These are phyloP conservation scores for Nowickia ferox DNA, from an alignment of 2,888 invertebrate genomes.

Conservation along the genomic window DNA sequence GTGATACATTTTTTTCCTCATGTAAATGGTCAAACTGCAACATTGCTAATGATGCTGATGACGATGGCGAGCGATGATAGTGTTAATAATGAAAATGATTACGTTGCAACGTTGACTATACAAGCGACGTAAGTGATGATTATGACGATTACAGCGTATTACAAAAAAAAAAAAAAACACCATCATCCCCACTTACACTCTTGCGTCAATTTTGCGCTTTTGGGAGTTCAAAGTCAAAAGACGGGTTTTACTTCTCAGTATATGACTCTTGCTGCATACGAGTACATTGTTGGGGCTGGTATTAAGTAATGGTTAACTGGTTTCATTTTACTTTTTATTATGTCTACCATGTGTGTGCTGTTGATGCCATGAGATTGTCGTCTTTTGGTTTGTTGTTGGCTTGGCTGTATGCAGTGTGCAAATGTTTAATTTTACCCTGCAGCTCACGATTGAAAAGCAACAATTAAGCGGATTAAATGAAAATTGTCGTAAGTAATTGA, in stretches of 20 bases:
- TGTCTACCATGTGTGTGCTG: conserved; percentile 11
- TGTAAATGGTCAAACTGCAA: conserved; percentile 28
- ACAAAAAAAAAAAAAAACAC: conserved; percentile 14
- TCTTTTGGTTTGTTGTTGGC: conserved; percentile 4
- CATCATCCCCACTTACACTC: conserved; percentile 12
- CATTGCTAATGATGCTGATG: conserved; percentile 29
- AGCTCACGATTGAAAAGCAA: conserved; percentile 13
- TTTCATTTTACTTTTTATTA: conserved; percentile 41
- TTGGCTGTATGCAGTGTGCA: not conserved
- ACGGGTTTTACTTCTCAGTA: conserved; percentile 18
- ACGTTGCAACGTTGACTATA: conserved; percentile 21
- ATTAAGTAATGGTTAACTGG: conserved; percentile 71
- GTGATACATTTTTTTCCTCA: not conserved
- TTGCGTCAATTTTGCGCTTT: conserved; percentile 43
- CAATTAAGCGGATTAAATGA: not conserved
- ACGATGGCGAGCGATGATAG: conserved; percentile 24
- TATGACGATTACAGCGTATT: conserved; percentile 37
- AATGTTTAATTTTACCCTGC: not conserved
- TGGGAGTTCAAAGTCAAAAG: conserved; percentile 45
- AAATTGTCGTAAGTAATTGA: not conserved
- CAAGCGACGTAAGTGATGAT: conserved; percentile 21
- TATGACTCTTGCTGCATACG: not conserved
- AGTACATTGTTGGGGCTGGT: conserved; percentile 13
- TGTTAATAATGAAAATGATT: conserved; percentile 27
- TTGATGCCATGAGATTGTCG: conserved; percentile 25